Conservation (phyloP, 1,140 invertebrate species). For the Lepidurus arcticus region DNA sequence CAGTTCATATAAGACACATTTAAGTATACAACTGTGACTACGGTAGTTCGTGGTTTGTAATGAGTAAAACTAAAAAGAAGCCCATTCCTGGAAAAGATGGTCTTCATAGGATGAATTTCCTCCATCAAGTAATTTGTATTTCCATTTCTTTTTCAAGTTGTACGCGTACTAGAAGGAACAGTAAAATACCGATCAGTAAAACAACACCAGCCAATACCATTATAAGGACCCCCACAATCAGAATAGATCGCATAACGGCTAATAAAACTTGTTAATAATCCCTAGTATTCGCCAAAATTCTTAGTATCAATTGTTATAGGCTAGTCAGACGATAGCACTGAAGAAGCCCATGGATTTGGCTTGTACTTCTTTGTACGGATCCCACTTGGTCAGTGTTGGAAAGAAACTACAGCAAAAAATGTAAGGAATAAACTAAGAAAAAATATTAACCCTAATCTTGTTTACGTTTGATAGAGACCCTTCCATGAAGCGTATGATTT, state of each 20-base stretch:
- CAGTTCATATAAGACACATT: too few relatives aligned
- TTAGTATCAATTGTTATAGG: neutral
- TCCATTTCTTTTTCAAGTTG: neutral
- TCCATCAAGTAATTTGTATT: conserved; percentile 3
- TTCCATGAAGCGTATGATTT: conserved; percentile 10
- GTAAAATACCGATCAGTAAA: neutral
- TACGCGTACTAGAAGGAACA: too few relatives aligned
- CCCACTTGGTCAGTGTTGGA: conserved; percentile 23
- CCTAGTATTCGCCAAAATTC: neutral
- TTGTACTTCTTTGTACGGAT: conserved; percentile 3
- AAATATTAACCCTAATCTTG: neutral
- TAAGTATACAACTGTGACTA: too few relatives aligned
- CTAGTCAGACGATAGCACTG: neutral
- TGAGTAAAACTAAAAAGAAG: conserved; percentile 15
- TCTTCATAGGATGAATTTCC: conserved; percentile 27
- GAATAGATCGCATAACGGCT: neutral
- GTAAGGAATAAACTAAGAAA: conserved; percentile 3
- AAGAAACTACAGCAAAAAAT: conserved; percentile 28
- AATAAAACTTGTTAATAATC: neutral
- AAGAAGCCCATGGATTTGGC: neutral
- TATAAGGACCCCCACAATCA: neutral
- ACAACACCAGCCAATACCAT: neutral
- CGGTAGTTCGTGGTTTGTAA: neutral
- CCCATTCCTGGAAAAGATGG: conserved; percentile 20
- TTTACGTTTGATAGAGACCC: conserved; percentile 9